phyloP scores from a whole-genome alignment of 2,888 invertebrate species.

The Himalopsyche anomala region DNA sequence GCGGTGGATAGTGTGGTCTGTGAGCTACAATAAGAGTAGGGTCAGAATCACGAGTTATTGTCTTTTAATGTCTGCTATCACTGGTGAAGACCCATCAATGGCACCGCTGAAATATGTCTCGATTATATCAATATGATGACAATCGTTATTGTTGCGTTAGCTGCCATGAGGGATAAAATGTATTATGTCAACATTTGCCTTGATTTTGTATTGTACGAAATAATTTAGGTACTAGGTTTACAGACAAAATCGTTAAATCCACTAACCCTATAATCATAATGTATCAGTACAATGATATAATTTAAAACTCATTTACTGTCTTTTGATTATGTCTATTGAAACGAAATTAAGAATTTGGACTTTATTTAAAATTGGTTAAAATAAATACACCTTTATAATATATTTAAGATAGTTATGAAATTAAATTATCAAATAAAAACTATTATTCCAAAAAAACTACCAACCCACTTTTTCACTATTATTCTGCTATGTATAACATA shows the following conservation, averaged over 20 bases:
- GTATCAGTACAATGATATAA: too few species aligned
- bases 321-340: too few species aligned
- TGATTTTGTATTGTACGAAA: neutral
- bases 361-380: too few species aligned
- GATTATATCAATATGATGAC: conserved; percentile 14
- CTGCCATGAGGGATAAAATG: conserved; percentile 9
- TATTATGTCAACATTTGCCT: conserved; percentile 22
- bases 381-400: too few species aligned
- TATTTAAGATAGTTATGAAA: too few species aligned
- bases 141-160: neutral
- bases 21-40: neutral
- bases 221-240: neutral
- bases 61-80: conserved; percentile 25
- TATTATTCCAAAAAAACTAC: too few species aligned
- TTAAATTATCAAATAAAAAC: too few species aligned
- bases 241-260: neutral
- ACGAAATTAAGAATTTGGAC: too few species aligned
- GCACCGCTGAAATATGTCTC: neutral
- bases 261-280: neutral
- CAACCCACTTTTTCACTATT: too few species aligned
- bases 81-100: conserved; percentile 24
- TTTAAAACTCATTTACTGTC: too few species aligned
- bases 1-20: neutral
- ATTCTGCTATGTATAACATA: too few species aligned
- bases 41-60: conserved; percentile 2